A percentile compares a stretch with the other conserved stretches of the same genome.
Conservation (phyloP, 2,113 vertebrate species). For the Etheostoma spectabile region DNA sequence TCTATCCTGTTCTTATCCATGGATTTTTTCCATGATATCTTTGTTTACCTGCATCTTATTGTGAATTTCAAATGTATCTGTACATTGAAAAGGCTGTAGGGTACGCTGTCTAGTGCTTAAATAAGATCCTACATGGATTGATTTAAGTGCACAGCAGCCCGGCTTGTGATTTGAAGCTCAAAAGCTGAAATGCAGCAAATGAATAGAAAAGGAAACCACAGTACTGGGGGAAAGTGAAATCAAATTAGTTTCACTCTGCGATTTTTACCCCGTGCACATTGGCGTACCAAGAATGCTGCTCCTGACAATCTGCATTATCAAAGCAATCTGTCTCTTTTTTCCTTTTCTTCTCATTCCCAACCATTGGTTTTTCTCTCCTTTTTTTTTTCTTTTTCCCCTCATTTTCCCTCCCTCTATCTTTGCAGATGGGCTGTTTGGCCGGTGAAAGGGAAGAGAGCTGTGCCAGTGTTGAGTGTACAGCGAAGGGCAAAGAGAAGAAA, state of each 20-base stretch:
- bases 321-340: constrained; percentile 72
- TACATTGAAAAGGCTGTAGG: constrained; percentile 13
- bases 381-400: constrained; percentile 15
- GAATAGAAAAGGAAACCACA: constrained; percentile 62
- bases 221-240: constrained; percentile 59
- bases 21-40: neutral
- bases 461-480: constrained; percentile 62
- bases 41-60: constrained; percentile 10
- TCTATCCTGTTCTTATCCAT: neutral
- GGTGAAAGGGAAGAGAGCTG: constrained; percentile 61
- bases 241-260: constrained; percentile 73
- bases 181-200: constrained; percentile 68
- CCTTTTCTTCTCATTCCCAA: constrained; percentile 52
- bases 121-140: constrained; percentile 26
- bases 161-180: constrained; percentile 52
- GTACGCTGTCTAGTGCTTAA: constrained; percentile 3
- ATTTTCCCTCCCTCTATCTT: constrained; percentile 54
- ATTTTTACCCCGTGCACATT: constrained; percentile 71
- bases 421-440: constrained; percentile 70
- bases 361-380: constrained; percentile 37
- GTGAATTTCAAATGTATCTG: constrained; percentile 16
- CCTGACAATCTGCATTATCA: constrained; percentile 79
- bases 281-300: constrained; percentile 73
- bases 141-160: constrained; percentile 59
- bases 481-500: constrained; percentile 54